These are phyloP conservation scores for Anableps anableps DNA, from an alignment of 2,797 vertebrate species.

Conservation along the genomic window DNA sequence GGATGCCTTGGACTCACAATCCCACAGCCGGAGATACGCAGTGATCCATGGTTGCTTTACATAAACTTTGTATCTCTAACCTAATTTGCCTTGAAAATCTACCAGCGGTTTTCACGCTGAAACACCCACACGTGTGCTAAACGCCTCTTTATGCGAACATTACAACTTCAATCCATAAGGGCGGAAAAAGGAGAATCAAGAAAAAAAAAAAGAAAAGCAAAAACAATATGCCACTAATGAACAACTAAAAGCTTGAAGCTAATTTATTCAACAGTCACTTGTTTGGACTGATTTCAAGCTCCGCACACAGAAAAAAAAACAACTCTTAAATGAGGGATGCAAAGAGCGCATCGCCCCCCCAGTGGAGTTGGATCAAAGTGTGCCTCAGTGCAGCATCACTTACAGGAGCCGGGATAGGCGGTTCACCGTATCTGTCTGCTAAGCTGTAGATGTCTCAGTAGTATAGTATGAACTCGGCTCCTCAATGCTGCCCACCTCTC, in stretches of 20 bases:
- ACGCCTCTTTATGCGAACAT: constrained; percentile 45
- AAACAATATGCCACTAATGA: constrained; percentile 22
- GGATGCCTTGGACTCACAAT: constrained; percentile 71
- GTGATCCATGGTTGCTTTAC: constrained; percentile 75
- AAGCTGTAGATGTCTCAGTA: constrained; percentile 83
- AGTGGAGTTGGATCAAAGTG: constrained; percentile 81
- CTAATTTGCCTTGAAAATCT: constrained; percentile 40
- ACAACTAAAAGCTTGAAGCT: constrained; percentile 39
- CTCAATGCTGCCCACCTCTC: constrained; percentile 80
- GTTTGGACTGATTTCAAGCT: constrained; percentile 56
- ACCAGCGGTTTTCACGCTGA: constrained; percentile 27
- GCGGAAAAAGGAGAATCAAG: constrained; percentile 8
- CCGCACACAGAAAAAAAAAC: constrained; percentile 43
- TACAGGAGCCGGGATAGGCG: constrained; percentile 81
- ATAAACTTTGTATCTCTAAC: constrained; percentile 66
- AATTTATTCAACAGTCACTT: constrained; percentile 59
- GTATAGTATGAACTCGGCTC: constrained; percentile 85
- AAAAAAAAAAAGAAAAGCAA: neutral
- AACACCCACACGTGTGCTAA: constrained; percentile 45
- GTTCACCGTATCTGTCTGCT: constrained; percentile 81
- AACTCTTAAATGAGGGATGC: constrained; percentile 66
- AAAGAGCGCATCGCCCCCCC: constrained; percentile 73
- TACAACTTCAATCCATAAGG: constrained; percentile 69
- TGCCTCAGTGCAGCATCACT: constrained; percentile 84
- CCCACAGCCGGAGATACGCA: constrained; percentile 72